Percentiles rank a stretch among this genome's conserved stretches.
Conservation (phyloP, 2,113 vertebrate genomes). For the Synodontis membranacea region DNA sequence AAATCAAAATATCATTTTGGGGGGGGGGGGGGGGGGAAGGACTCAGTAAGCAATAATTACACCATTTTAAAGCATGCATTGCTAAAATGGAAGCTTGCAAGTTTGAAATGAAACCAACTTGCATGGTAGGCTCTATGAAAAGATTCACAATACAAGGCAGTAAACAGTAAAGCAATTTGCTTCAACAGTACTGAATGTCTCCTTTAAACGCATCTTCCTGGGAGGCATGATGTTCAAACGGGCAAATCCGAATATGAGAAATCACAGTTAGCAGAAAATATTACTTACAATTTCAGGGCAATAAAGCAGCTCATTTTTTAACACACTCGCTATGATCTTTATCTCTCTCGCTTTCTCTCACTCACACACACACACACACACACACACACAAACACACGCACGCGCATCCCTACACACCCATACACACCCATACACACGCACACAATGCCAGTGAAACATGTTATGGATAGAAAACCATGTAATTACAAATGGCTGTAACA, state of each 20-base stretch:
- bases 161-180: conserved; percentile 23
- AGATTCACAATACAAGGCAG: conserved; percentile 17
- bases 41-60: conserved; percentile 37
- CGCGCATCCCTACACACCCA: not conserved
- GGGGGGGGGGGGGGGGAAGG: not conserved
- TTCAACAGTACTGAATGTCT: conserved; percentile 3
- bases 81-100: conserved; percentile 36
- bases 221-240: conserved; percentile 20
- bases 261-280: conserved; percentile 24
- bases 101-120: conserved; percentile 42
- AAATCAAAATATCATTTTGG: conserved; percentile 24
- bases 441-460: not conserved
- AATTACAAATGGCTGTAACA: not conserved
- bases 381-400: not conserved
- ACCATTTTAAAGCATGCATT: conserved; percentile 23
- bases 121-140: conserved; percentile 5
- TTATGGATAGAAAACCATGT: not conserved
- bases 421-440: not conserved
- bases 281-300: conserved; percentile 16
- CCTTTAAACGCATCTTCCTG: conserved; percentile 20
- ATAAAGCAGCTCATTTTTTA: conserved; percentile 22
- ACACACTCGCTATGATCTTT: not conserved
- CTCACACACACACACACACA: not conserved
- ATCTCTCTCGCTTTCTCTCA: not conserved
- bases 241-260: conserved; percentile 34